Percentiles rank a stretch among this genome's conserved stretches.
phyloP scores from a whole-genome alignment of 2,888 invertebrate genomes.

The Clusia tigrina region DNA sequence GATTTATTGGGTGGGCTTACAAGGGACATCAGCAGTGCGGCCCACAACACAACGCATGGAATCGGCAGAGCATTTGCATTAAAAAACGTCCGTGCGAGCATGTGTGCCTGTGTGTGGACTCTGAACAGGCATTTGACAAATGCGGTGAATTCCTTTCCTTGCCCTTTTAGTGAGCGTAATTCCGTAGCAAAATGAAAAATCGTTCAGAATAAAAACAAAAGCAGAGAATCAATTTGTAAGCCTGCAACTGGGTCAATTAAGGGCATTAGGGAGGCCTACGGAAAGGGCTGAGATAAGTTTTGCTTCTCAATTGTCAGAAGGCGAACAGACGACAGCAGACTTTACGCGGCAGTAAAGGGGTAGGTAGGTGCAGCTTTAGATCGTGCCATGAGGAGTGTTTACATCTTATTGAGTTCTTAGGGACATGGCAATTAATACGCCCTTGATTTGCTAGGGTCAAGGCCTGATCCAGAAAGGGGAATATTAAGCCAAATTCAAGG shows the following conservation, averaged over 20 bases:
- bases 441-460: too few species aligned
- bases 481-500: too few species aligned
- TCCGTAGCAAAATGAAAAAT: constrained; percentile 43
- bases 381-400: too few species aligned
- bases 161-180: not conserved
- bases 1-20: not conserved
- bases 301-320: too few species aligned
- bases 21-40: not conserved
- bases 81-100: not conserved
- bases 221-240: constrained; percentile 53
- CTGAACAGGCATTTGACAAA: constrained; percentile 16
- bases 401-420: too few species aligned
- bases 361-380: too few species aligned
- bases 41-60: not conserved
- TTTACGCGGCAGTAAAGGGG: too few species aligned
- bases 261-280: not conserved
- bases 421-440: too few species aligned
- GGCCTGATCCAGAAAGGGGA: too few species aligned
- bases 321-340: too few species aligned
- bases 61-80: not conserved
- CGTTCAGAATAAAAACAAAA: constrained; percentile 51
- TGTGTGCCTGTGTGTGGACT: constrained; percentile 2
- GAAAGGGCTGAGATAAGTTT: not conserved
- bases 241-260: not conserved
- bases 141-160: not conserved